phyloP scores from a whole-genome alignment of 2,888 invertebrate genomes.

The Timema podura region DNA sequence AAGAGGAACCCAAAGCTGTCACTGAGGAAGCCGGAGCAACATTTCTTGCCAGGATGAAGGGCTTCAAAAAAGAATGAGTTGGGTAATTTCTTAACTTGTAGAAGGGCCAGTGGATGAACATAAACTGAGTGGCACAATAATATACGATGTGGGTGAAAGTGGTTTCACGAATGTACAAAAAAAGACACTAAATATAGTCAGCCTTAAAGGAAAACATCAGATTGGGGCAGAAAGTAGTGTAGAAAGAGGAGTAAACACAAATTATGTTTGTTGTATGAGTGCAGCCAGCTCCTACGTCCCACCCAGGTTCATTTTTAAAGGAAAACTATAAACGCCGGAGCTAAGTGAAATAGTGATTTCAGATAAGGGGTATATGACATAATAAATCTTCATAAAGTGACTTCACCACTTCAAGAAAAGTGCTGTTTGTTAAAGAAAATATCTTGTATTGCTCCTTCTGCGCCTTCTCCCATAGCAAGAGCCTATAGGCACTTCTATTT shows the following conservation, averaged over 20 bases:
- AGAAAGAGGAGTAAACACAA: slow-evolving; percentile 34
- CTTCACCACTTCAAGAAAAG: too few relatives aligned
- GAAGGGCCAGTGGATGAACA: slow-evolving; percentile 1
- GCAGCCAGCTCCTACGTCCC: slow-evolving; percentile 30
- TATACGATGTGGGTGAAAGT: slow-evolving; percentile 1
- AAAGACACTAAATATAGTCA: neutral
- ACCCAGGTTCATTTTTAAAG: slow-evolving; percentile 29
- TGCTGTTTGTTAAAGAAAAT: too few relatives aligned
- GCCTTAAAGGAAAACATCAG: slow-evolving; percentile 29
- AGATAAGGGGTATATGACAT: too few relatives aligned
- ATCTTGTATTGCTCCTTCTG: too few relatives aligned
- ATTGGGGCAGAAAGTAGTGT: slow-evolving; percentile 30
- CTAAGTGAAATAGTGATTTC: too few relatives aligned
- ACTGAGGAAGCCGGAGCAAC: neutral
- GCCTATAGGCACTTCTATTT: too few relatives aligned
- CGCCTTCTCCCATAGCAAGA: too few relatives aligned
- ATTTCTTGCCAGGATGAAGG: neutral
- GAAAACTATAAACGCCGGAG: too few relatives aligned
- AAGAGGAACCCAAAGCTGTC: too few relatives aligned
- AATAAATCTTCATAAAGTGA: too few relatives aligned
- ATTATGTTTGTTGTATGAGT: slow-evolving; percentile 32
- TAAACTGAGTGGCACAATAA: neutral
- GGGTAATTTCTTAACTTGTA: neutral
- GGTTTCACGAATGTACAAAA: slow-evolving; percentile 6
- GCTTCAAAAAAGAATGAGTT: neutral